A percentile compares a stretch with the other conserved stretches of the same genome.
These are phyloP conservation scores for Drosophila borealis DNA, from an alignment of 2,888 invertebrate genomes.

Conservation along the genomic window DNA sequence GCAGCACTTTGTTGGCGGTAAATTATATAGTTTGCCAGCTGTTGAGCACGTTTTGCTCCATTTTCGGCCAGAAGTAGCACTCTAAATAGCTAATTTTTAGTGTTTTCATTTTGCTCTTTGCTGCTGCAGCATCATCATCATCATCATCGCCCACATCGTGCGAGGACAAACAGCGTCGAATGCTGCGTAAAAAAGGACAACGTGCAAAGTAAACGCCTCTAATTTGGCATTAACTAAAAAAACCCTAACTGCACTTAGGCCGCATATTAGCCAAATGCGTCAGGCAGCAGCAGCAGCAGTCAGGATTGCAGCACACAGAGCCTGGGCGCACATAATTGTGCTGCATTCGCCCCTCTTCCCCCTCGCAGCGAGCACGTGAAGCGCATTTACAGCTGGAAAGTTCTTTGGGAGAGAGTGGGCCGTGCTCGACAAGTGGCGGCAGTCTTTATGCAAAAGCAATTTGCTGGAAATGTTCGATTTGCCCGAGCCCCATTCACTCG, in stretches of 20 bases:
- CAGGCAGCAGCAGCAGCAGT: neutral
- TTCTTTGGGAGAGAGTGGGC: conserved; percentile 10
- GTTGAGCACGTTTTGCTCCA: conserved; percentile 19
- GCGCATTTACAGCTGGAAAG: conserved; percentile 25
- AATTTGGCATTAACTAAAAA: conserved; percentile 72
- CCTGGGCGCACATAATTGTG: conserved; percentile 57
- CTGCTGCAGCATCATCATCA: conserved; percentile 8
- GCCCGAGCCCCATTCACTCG: conserved; percentile 32
- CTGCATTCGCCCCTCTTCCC: conserved; percentile 5
- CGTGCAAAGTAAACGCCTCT: conserved; percentile 60
- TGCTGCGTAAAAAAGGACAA: conserved; percentile 72
- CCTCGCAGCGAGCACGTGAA: neutral
- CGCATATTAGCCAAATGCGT: conserved; percentile 58
- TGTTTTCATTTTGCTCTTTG: conserved; percentile 8
- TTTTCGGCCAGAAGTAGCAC: conserved; percentile 26
- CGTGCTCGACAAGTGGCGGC: conserved; percentile 49
- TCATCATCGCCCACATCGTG: conserved; percentile 27
- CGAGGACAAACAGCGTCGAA: conserved; percentile 42
- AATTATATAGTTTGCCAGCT: conserved; percentile 1
- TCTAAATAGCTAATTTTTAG: conserved; percentile 14
- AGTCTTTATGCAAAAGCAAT: conserved; percentile 82
- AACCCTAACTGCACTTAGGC: conserved; percentile 49
- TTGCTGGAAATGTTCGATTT: conserved; percentile 83
- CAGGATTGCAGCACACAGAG: neutral
- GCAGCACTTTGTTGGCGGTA: neutral